Percentiles rank a stretch among this genome's conserved stretches.
phyloP scores from a whole-genome alignment of 2,113 vertebrate genomes.

The Corvus moneduloides region DNA sequence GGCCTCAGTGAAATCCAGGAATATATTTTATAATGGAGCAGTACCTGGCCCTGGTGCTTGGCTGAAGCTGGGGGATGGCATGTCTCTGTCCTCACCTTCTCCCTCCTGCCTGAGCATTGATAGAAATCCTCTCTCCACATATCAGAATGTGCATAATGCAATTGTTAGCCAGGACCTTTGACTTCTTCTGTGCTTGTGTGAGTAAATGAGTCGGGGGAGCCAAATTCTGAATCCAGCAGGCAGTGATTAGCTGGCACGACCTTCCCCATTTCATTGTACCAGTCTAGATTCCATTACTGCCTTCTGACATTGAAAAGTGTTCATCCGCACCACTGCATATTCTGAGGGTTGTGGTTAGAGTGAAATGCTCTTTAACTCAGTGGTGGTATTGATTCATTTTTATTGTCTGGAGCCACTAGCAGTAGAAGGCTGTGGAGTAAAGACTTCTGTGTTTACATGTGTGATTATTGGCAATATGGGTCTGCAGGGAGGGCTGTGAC shows the following conservation, averaged over 20 bases:
- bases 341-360: not conserved
- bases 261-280: not conserved
- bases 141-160: not conserved
- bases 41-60: not conserved
- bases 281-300: not conserved
- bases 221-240: not conserved
- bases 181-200: not conserved
- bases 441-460: not conserved
- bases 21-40: not conserved
- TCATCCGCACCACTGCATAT: not conserved
- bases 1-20: not conserved
- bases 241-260: not conserved
- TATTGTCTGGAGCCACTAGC: not conserved
- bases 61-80: not conserved
- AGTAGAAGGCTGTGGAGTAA: not conserved
- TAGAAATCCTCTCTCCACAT: not conserved
- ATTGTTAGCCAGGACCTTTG: not conserved
- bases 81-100: not conserved
- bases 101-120: fast-evolving
- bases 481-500: not conserved
- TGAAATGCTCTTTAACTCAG: not conserved
- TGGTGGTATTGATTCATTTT: not conserved
- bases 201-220: not conserved
- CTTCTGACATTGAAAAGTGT: not conserved
- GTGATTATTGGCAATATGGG: not conserved